Conservation (phyloP, 2,113 vertebrate genomes). For the Mirounga angustirostris region DNA sequence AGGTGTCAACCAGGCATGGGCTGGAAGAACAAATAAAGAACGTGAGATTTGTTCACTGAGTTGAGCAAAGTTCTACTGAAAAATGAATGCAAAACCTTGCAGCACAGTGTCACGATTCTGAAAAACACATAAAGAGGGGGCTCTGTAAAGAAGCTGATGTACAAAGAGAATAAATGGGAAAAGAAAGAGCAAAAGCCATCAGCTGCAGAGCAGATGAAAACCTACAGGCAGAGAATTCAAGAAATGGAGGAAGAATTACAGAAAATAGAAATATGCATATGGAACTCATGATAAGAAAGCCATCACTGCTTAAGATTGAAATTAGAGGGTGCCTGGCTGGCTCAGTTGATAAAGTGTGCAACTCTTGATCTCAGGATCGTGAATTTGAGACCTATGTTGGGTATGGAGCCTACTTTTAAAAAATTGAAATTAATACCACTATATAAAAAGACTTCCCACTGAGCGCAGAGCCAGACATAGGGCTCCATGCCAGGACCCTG, state of each 20-base stretch:
- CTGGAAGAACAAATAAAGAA: slow-evolving; percentile 69
- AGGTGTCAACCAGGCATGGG: slow-evolving; percentile 54
- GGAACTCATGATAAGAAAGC: not conserved
- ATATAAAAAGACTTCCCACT: not conserved
- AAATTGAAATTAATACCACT: not conserved
- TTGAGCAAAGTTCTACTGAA: slow-evolving; percentile 9
- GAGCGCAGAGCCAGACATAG: not conserved
- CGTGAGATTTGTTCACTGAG: not conserved
- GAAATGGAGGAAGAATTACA: not conserved
- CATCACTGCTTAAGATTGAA: not conserved
- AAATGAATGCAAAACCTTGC: slow-evolving; percentile 48
- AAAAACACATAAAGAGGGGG: not conserved
- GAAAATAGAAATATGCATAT: not conserved
- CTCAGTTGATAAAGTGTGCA: not conserved
- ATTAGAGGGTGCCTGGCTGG: not conserved
- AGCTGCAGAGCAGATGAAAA: not conserved
- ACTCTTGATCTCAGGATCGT: not conserved
- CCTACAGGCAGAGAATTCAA: not conserved
- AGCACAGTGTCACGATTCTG: not conserved
- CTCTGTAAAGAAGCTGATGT: not conserved
- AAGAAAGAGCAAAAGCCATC: not conserved
- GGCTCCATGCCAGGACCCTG: not conserved
- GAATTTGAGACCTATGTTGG: not conserved
- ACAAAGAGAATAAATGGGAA: not conserved
- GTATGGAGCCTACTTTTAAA: not conserved